phyloP scores from a whole-genome alignment of 1,140 invertebrate species.

The Eurosta solidaginis region DNA sequence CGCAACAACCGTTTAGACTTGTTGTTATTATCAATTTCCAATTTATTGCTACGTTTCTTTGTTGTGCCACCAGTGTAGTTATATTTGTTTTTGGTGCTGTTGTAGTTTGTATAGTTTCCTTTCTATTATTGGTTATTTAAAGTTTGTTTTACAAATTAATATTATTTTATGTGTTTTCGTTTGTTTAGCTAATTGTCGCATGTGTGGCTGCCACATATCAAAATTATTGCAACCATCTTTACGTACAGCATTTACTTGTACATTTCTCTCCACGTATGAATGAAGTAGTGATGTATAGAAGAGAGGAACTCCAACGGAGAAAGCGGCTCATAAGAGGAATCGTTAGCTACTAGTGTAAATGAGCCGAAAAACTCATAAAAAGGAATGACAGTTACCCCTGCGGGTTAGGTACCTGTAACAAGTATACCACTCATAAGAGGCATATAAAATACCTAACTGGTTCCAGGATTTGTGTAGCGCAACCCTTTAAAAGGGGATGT shows the following conservation, averaged over 20 bases:
- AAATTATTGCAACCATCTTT: background rate
- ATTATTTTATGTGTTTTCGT: constrained; percentile 59
- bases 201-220: constrained; percentile 46
- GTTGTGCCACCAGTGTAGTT: constrained; percentile 33
- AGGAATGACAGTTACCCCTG: too few species aligned
- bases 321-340: too few species aligned
- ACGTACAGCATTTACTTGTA: background rate
- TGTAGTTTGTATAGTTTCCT: background rate
- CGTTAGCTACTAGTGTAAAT: too few species aligned
- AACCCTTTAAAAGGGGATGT: too few species aligned
- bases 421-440: too few species aligned
- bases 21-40: background rate
- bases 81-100: background rate
- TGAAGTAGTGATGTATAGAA: background rate
- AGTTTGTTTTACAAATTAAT: constrained; percentile 59
- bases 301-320: too few species aligned
- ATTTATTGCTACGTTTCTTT: background rate
- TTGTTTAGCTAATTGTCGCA: constrained; percentile 59
- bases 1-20: background rate
- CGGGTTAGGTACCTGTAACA: too few species aligned
- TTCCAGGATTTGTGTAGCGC: too few species aligned
- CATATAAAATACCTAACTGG: too few species aligned
- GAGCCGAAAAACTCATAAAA: too few species aligned
- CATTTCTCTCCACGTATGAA: background rate
- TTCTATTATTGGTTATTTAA: constrained; percentile 47